phyloP scores from a whole-genome alignment of 1,140 invertebrate species.

The Trichonephila clavipes region DNA sequence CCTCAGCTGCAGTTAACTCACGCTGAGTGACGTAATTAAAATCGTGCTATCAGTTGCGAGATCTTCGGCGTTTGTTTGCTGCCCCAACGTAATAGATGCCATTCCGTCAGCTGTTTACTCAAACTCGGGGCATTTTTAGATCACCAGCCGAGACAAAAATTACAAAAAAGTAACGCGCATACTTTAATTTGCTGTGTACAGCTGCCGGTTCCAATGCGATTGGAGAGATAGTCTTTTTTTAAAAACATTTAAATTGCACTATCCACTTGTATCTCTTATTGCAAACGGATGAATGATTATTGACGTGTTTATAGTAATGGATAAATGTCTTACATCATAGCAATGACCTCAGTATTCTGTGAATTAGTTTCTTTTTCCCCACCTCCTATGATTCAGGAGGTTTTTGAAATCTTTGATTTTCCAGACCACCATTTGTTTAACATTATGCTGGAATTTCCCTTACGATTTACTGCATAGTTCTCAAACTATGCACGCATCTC shows the following conservation, averaged over 20 bases:
- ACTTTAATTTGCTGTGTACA: not conserved
- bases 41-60: constrained; percentile 46
- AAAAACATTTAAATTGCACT: not conserved
- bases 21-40: constrained; percentile 47
- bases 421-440: too few relatives aligned
- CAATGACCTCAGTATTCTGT: too few relatives aligned
- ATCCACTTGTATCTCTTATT: not conserved
- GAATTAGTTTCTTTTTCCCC: too few relatives aligned
- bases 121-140: not conserved
- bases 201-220: not conserved
- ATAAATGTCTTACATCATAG: too few relatives aligned
- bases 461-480: too few relatives aligned
- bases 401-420: too few relatives aligned
- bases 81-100: constrained; percentile 11
- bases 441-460: too few relatives aligned
- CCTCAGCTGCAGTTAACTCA: constrained; percentile 28
- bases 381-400: too few relatives aligned
- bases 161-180: constrained; percentile 18
- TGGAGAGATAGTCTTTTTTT: not conserved
- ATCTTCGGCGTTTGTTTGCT: constrained; percentile 13
- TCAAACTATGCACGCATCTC: too few relatives aligned
- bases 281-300: not conserved
- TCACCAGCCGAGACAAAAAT: not conserved
- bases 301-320: too few relatives aligned
- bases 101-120: constrained; percentile 9